Evolutionary conservation across 1,140 invertebrate species (phyloP), one percentile per base, ranked within the genome.

Genomic region (Melipona quadrifasciata): DNA sequence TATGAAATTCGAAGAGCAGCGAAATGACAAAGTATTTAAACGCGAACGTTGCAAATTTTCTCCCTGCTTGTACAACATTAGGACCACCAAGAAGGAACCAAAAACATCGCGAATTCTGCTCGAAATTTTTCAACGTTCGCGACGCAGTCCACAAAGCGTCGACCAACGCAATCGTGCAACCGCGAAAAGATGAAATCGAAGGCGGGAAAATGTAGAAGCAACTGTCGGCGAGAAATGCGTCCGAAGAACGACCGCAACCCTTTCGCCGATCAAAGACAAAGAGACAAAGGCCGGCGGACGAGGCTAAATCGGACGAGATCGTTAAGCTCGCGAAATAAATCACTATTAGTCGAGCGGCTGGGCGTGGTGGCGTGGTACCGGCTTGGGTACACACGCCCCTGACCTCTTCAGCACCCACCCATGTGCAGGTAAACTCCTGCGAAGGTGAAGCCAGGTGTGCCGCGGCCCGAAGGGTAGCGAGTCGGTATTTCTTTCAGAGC

Each of bases 371-470:
- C 39, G 82, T 85, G 80, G 84, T 73, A 24, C 75, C n/a, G 10
- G 31, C 4, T 16, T n/a, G 51, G 39, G 27, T 77, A 77, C 71
- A 39, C 76, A 83, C 85, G 84, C 58, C 77, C 80, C 81, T 83
- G 71, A 64, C 61, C 79, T 61, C 68, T 61, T 65, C 65, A 64
- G 67, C 74, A 80, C 82, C 75, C 78, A 82, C 75, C 57, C 58
- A 10, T 34, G 75, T 77, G 84, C 89, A 90, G 89, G 89, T 90
- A 90, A 87, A 87, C 85, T 82, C 83, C 80, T 88, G 82, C 89
- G 80, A 82, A 80, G 57, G 67, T 64, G 68, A 70, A 75, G 85
- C 90, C 90, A 90, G 90, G 88, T 90, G 90, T 90, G 88, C 88
- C 51, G 58, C 81, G 88, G 85, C 47, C 58, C 81, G 64, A 80